Conservation (phyloP, 2,888 invertebrate species). For the Hirtodrosophila alboralis region DNA sequence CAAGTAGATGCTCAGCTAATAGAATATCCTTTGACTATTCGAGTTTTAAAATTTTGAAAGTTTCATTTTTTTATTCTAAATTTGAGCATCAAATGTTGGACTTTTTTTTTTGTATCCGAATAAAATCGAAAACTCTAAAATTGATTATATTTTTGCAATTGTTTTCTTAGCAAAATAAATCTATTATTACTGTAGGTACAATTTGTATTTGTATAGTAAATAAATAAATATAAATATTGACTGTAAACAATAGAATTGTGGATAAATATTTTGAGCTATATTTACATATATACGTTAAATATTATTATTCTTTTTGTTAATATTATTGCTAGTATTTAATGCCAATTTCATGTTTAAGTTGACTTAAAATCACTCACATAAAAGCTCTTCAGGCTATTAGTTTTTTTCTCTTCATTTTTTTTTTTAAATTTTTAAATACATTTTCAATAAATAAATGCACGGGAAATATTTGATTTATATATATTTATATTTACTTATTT, state of each 20-base stretch:
- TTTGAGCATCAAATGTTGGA: too few relatives aligned
- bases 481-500: slow-evolving; percentile 19
- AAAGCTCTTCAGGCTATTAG: slow-evolving; percentile 55
- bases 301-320: slow-evolving; percentile 3
- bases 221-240: neutral
- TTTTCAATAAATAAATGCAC: slow-evolving; percentile 52
- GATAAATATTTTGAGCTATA: slow-evolving; percentile 9
- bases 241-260: slow-evolving; percentile 6
- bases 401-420: too few relatives aligned
- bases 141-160: slow-evolving; percentile 4
- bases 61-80: too few relatives aligned
- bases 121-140: too few relatives aligned
- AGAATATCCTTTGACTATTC: too few relatives aligned
- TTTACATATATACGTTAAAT: slow-evolving; percentile 3
- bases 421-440: slow-evolving; percentile 34
- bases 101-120: too few relatives aligned
- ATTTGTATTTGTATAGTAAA: neutral
- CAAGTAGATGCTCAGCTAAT: too few relatives aligned
- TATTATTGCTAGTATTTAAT: slow-evolving; percentile 34
- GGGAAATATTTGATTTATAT: slow-evolving; percentile 31
- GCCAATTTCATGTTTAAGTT: slow-evolving; percentile 42
- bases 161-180: slow-evolving; percentile 9
- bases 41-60: too few relatives aligned
- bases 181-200: slow-evolving; percentile 35
- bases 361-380: slow-evolving; percentile 59